Evolutionary conservation across 2,113 vertebrate genomes (phyloP).

Genomic region (Desmodus rotundus): DNA sequence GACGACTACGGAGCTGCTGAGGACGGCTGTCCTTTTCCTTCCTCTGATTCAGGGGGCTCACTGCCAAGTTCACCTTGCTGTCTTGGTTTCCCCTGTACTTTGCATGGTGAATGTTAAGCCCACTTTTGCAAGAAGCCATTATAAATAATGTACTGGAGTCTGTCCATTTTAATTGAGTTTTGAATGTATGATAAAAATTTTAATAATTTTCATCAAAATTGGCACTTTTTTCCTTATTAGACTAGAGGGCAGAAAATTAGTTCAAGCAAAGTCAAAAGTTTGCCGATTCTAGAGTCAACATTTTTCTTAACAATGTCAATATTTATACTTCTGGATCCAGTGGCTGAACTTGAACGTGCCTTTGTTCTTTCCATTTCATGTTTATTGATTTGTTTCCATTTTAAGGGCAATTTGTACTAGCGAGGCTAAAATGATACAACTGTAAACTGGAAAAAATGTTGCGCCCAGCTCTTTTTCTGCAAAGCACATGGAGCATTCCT

Average conservation of each 20-base stretch:
- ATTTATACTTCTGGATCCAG: constrained; percentile 17
- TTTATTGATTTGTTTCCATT: neutral
- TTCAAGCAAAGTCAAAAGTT: constrained; percentile 31
- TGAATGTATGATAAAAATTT: constrained; percentile 18
- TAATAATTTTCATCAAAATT: constrained; percentile 16
- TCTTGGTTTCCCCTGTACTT: neutral
- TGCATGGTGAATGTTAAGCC: neutral
- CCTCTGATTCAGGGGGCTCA: neutral
- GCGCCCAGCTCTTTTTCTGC: neutral
- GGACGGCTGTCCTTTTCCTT: neutral
- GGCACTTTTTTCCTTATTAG: neutral
- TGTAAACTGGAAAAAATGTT: neutral
- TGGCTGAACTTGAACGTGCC: neutral
- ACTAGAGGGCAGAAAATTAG: neutral
- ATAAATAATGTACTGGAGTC: neutral
- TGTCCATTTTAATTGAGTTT: neutral
- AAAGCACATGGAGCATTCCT: neutral
- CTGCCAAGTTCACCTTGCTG: neutral
- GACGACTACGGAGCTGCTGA: neutral
- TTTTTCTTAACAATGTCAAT: constrained; percentile 46
- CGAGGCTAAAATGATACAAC: neutral
- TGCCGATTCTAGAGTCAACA: constrained; percentile 30
- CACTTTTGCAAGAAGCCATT: neutral
- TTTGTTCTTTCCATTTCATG: constrained; percentile 23
- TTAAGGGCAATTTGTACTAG: neutral